Evolutionary conservation across 2,113 vertebrate species (phyloP).

Genomic region (Cyprinodon brontotheroides): DNA sequence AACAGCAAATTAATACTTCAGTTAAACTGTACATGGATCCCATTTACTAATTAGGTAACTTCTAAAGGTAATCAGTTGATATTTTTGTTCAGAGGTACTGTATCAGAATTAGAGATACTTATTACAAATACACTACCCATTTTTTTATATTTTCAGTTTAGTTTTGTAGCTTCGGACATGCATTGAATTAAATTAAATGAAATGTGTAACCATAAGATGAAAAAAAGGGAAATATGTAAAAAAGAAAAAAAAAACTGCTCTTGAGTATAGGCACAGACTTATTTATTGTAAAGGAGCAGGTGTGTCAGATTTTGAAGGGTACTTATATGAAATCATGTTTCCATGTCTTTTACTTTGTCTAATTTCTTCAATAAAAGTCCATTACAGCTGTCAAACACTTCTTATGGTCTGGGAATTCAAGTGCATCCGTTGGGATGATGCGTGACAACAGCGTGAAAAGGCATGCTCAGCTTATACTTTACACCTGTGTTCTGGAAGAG

Average conservation of each 20-base stretch:
- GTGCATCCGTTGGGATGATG: slow-evolving; percentile 40
- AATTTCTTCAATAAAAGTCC: neutral
- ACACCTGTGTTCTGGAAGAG: slow-evolving; percentile 66
- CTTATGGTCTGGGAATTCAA: slow-evolving; percentile 25
- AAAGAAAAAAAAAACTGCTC: neutral
- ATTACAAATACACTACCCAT: too few relatives aligned
- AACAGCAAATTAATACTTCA: neutral
- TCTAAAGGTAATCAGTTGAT: too few relatives aligned
- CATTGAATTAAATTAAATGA: too few relatives aligned
- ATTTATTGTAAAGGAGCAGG: neutral
- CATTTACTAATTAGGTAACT: too few relatives aligned
- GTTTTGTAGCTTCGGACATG: neutral
- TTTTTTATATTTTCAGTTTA: neutral
- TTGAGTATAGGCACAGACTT: neutral
- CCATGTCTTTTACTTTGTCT: neutral
- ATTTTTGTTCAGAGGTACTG: neutral
- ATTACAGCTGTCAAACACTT: slow-evolving; percentile 28
- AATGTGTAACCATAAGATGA: neutral
- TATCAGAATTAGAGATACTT: too few relatives aligned
- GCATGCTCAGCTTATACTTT: slow-evolving; percentile 23
- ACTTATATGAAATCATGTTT: neutral
- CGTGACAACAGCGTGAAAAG: slow-evolving; percentile 48
- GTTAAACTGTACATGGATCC: neutral
- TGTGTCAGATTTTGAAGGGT: slow-evolving; percentile 1
- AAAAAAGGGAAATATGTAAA: neutral